Conservation (phyloP, 2,888 invertebrate species). For the Trissonchulus sp. region DNA sequence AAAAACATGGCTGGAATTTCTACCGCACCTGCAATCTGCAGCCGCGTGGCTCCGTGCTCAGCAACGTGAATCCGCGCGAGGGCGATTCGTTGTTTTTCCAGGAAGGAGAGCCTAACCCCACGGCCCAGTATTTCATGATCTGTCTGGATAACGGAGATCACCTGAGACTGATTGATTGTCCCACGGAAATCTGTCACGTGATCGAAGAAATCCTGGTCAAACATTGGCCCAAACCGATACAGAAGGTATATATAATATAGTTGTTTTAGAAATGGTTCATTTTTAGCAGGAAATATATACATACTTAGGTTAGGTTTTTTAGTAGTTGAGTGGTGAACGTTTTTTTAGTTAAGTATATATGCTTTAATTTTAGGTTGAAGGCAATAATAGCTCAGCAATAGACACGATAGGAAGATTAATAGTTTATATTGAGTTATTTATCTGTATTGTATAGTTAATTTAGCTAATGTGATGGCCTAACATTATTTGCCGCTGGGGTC, state of each 20-base stretch:
- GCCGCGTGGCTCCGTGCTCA: background rate
- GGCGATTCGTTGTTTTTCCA: background rate
- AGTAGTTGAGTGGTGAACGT: no score
- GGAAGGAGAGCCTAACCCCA: background rate
- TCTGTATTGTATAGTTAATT: no score
- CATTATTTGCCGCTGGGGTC: no score
- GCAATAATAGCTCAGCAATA: no score
- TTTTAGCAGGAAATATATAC: no score
- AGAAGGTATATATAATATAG: constrained; percentile 2
- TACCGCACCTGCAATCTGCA: background rate
- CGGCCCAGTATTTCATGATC: background rate
- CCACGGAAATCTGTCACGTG: background rate
- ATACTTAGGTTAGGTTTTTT: no score
- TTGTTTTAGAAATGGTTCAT: no score
- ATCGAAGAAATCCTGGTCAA: background rate
- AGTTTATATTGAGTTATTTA: no score
- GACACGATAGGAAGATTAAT: no score
- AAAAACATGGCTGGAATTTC: background rate
- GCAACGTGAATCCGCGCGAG: background rate
- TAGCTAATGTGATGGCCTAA: no score
- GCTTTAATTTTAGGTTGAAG: no score
- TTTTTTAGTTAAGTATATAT: no score
- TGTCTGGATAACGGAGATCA: background rate
- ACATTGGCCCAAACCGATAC: background rate
- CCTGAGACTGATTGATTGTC: background rate